phyloP scores from a whole-genome alignment of 1,140 invertebrate genomes.

The Rhyacophila brunnea region DNA sequence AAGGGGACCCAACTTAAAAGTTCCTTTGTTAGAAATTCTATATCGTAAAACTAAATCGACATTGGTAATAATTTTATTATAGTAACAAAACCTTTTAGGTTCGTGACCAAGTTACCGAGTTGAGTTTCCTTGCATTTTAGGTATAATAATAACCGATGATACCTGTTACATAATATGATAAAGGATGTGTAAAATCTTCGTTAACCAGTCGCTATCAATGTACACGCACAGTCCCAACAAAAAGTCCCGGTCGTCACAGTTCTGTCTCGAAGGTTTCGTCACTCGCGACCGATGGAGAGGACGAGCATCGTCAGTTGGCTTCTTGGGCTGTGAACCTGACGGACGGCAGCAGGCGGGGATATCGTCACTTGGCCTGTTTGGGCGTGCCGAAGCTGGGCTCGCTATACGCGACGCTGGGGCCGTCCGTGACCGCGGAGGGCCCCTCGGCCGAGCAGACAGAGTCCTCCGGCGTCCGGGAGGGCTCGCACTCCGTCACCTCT shows the following conservation, averaged over 20 bases:
- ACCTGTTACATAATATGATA: too few relatives aligned
- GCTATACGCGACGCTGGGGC: conserved; percentile 34
- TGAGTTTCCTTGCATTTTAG: too few relatives aligned
- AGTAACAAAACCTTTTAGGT: too few relatives aligned
- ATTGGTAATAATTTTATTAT: too few relatives aligned
- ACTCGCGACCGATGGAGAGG: not conserved
- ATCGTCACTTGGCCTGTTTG: conserved; percentile 33
- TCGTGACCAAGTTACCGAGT: too few relatives aligned
- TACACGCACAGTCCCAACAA: not conserved
- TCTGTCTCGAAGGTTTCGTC: not conserved
- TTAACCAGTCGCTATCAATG: not conserved
- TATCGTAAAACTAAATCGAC: too few relatives aligned
- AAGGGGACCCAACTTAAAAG: too few relatives aligned
- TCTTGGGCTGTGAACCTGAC: conserved; percentile 19
- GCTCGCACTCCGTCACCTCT: conserved; percentile 65
- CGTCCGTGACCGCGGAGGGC: conserved; percentile 56
- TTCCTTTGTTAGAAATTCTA: too few relatives aligned
- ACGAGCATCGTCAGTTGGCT: not conserved
- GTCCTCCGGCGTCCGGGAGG: conserved; percentile 66
- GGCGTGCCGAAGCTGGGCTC: conserved; percentile 34
- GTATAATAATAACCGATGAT: too few relatives aligned
- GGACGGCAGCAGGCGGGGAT: conserved; percentile 24
- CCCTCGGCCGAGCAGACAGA: conserved; percentile 75
- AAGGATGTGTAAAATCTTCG: too few relatives aligned
- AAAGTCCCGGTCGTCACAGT: not conserved